These are phyloP conservation scores for Nanorana parkeri DNA, from an alignment of 2,113 vertebrate species.

Conservation along the genomic window DNA sequence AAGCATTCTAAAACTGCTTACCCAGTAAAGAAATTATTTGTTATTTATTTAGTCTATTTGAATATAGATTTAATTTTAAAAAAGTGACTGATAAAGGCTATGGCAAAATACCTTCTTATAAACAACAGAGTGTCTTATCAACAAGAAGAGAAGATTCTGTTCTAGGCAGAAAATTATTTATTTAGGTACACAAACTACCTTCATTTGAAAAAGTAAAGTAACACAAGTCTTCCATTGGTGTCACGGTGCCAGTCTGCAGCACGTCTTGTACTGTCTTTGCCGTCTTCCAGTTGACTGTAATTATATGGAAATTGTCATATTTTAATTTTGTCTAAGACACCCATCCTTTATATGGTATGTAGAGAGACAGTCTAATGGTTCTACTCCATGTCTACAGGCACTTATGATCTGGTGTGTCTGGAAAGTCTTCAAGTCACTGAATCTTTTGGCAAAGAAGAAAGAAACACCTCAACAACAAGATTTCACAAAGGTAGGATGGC, in stretches of 20 bases:
- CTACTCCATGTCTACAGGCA: slow-evolving; percentile 62
- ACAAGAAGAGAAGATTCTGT: slow-evolving; percentile 30
- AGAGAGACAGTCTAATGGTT: neutral
- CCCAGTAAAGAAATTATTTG: too few relatives aligned
- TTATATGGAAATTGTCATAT: neutral
- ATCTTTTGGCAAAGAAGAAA: slow-evolving; percentile 54
- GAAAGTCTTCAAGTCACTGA: slow-evolving; percentile 68
- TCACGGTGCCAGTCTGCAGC: slow-evolving; percentile 4
- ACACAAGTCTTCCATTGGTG: neutral
- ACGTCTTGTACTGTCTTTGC: neutral
- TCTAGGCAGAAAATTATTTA: slow-evolving; percentile 30
- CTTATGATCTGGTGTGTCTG: slow-evolving; percentile 76
- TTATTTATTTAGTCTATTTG: too few relatives aligned
- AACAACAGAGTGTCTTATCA: slow-evolving; percentile 7
- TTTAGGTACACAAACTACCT: slow-evolving; percentile 3
- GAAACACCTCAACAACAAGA: neutral
- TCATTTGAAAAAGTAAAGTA: neutral
- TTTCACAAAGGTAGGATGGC: slow-evolving; percentile 66
- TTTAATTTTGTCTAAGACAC: too few relatives aligned
- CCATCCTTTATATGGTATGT: neutral
- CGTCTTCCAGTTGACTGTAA: neutral
- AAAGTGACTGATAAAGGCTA: slow-evolving; percentile 6
- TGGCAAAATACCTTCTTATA: slow-evolving; percentile 32
- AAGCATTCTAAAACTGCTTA: too few relatives aligned
- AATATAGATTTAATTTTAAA: too few relatives aligned